Conservation (phyloP, 2,888 invertebrate species). For the Drosophila mayaguana region DNA sequence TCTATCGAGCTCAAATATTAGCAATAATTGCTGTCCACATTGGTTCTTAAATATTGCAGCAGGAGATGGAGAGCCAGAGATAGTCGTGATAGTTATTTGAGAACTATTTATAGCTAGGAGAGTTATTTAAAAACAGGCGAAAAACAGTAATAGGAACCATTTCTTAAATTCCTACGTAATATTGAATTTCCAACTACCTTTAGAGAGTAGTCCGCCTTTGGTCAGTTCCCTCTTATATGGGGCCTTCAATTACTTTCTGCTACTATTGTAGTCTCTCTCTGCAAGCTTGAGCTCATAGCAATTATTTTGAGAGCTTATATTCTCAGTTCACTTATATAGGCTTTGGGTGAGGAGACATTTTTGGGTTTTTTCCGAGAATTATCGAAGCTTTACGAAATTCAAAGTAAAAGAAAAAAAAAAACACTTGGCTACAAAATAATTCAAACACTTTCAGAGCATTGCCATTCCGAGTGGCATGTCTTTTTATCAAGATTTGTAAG, state of each 20-base stretch:
- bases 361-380: neutral
- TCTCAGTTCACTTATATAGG: neutral
- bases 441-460: conserved; percentile 1
- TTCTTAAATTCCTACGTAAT: too few species aligned
- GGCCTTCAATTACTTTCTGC: too few species aligned
- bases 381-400: neutral
- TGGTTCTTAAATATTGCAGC: too few species aligned
- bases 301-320: neutral
- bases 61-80: too few species aligned
- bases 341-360: neutral
- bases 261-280: neutral
- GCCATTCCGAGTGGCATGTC: neutral
- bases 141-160: too few species aligned
- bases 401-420: neutral
- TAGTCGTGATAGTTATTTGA: neutral
- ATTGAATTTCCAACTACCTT: neutral
- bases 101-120: too few species aligned
- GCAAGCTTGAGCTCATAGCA: neutral
- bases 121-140: too few species aligned
- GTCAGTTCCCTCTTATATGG: neutral
- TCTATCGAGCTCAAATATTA: neutral
- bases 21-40: neutral
- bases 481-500: neutral
- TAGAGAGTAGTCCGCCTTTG: neutral
- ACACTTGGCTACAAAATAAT: conserved; percentile 4